Evolutionary conservation across 2,797 vertebrate species (phyloP), one percentile per base, ranked within the genome.

Genomic region (Periophthalmus magnuspinnatus): DNA sequence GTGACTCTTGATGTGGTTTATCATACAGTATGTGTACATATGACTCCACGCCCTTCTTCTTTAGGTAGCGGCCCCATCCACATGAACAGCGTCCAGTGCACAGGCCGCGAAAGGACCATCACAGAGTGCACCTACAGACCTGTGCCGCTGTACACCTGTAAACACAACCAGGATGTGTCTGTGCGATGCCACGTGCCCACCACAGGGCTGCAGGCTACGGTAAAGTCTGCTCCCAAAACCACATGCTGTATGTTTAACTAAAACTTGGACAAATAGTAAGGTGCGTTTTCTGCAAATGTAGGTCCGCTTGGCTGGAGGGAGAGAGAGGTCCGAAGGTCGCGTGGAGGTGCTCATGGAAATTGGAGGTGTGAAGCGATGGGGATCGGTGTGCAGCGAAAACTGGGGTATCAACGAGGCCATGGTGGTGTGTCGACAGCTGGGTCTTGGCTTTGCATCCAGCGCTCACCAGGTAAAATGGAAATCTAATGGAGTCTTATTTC

Each of bases 361-460:
- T 67, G 94, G 95, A 0, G 95, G 95, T 0, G 89, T 72, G 47
- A 95, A 86, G 72, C 95, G 87, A 55, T 99, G 97, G 97, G 97
- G 97, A 0, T 33, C 94, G 0, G 93, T 99, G 70, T 99, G 97
- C 19, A 96, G 97, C 41, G 95, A 97, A 33, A 96, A 95, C 88
- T 99, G 97, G 97, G 93, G 95, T 16, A 96, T 99, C 84, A 96
- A 92, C 0, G 97, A 99, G 84, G 98, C 98, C 86, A 99, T 97
- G 96, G 98, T 98, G n/a, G 94, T 95, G 63, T 99, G 97, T 84
- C 93, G 96, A 74, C 98, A 99, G 78, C 93, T 98, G 13, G 95
- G 97, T 5, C 82, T 96, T 70, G 98, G 98, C 67, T 99, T 98
- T 54, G 98, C 97, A 69, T 95, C 92, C 60, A 96, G 92, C 1